These are phyloP conservation scores for Corythornis vintsioides DNA, from an alignment of 2,113 vertebrate species.

Conservation along the genomic window DNA sequence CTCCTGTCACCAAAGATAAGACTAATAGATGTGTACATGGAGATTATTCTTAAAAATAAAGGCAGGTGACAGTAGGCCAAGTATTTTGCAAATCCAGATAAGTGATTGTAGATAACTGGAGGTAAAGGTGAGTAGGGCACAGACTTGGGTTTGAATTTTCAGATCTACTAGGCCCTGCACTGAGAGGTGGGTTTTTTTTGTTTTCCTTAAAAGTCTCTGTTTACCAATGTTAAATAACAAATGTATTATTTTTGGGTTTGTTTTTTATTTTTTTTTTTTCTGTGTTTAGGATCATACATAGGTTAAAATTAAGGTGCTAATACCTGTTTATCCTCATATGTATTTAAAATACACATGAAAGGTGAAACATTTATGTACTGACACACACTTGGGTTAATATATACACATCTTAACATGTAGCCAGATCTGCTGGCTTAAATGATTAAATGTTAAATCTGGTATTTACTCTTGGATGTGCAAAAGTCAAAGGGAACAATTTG, in stretches of 20 bases:
- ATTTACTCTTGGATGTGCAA: conserved; percentile 55
- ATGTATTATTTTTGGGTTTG: neutral
- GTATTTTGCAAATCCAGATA: neutral
- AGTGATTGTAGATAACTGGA: neutral
- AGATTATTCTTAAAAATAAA: neutral
- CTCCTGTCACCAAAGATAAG: neutral
- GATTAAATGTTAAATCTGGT: conserved; percentile 62
- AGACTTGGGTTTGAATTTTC: neutral
- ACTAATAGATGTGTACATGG: neutral
- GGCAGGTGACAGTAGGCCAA: neutral
- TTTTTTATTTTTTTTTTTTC: neutral
- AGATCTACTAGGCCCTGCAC: neutral
- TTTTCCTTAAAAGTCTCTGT: neutral
- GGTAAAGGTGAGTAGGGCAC: neutral
- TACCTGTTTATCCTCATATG: neutral
- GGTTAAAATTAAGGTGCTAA: neutral
- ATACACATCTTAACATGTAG: conserved; percentile 36
- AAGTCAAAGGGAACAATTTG: conserved; percentile 73
- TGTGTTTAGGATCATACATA: neutral
- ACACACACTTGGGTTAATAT: conserved; percentile 48
- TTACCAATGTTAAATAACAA: neutral
- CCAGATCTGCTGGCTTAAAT: conserved; percentile 60
- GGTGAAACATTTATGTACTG: neutral
- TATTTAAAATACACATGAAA: neutral
- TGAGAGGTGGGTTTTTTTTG: neutral